Evolutionary conservation across 2,888 invertebrate species (phyloP), one percentile per base, ranked within the genome.

Genomic region (Aleiodes testaceus): DNA sequence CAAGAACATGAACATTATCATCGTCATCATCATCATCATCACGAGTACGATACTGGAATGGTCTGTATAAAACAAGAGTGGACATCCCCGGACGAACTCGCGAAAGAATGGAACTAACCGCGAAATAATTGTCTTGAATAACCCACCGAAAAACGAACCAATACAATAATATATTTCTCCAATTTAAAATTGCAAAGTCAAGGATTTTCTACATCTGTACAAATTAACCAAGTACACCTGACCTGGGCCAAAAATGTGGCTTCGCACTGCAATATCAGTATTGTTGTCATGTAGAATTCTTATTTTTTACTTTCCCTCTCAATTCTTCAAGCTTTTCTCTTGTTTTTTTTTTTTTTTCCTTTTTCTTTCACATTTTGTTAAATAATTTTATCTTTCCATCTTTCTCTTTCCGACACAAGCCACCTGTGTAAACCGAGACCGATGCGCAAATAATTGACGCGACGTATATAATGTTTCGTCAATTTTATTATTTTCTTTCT

Each of bases 61-160:
- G 82, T 86, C 26, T 86, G 85, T 77, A 85, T 86, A 55, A 87
- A 87, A 66, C 87, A 87, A 73, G 86, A 87, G 66, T 87, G 86
- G 87, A 83, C 81, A 49, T 77, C 82, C 52, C 79, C 79, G 70
- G 86, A 86, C 20, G 85, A 85, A 55, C 80, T 83, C 70, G 74
- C 80, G 69, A 85, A 85, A 78, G 84, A 85, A 20, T 85, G 85
- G 85, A 84, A 84, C 72, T 85, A 73, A 77, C 55, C 16, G 44
- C 3, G 16, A 20, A 63, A 44, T 14, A 55, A 45, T 16, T 61
- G 12, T 47, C 3, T 7, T 44, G 9, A 45, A 16, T 14, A 50
- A 52, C 14, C 14, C 36, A 44, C 22, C 26, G 30, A 59, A 45
- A 18, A 20, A n/a, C n/a, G 22, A 47, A 44, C 47, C 18, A 49